Evolutionary conservation across 2,797 vertebrate genomes (phyloP), one percentile per base, ranked within the genome.

Genomic region (Dermochelys coriacea): DNA sequence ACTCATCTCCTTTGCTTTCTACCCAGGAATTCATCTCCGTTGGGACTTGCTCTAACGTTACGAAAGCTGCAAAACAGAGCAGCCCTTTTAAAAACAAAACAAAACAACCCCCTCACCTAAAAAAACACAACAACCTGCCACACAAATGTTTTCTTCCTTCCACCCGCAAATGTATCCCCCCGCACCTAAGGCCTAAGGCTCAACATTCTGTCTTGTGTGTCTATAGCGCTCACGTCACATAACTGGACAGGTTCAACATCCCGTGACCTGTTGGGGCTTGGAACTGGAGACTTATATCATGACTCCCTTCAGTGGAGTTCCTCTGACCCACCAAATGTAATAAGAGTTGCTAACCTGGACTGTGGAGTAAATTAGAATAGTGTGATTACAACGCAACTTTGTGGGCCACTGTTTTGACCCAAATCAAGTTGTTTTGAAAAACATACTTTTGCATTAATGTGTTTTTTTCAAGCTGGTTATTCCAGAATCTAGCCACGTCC

Each of bases 201-300:
- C 59, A 8, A 5, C 0, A 0, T 41, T 49, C 34, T 0, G 7
- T 9, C 37, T n/a, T 0, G 0, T 51, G 51, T 41, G 29, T 27
- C 61, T 34, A 37, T 31, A 4, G 77, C 4, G 12, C 90, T 55
- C 45, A 52, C 68, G 52, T 23, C 1, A 0, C 37, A 0, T 15
- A 47, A 47, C 12, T 4, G 68, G 27, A 14, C 18, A 86, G 11
- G 4, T 47, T 15, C 41, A 90, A 78, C 18, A 10, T 87, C 64
- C 54, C 79, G 3, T 0, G 0, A 29, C 15, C 49, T 8, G 0
- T 2, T 64, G 51, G 71, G 18, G 34, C 83, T 81, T 0, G 0
- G 12, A 68, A 47, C 77, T 78, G 74, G 82, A 88, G 37, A 85
- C 93, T 92, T 57, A 83, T 78, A 80, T 23, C 52, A 9, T 12